Evolutionary conservation across 2,113 vertebrate genomes (phyloP).

Genomic region (Misgurnus anguillicaudatus): DNA sequence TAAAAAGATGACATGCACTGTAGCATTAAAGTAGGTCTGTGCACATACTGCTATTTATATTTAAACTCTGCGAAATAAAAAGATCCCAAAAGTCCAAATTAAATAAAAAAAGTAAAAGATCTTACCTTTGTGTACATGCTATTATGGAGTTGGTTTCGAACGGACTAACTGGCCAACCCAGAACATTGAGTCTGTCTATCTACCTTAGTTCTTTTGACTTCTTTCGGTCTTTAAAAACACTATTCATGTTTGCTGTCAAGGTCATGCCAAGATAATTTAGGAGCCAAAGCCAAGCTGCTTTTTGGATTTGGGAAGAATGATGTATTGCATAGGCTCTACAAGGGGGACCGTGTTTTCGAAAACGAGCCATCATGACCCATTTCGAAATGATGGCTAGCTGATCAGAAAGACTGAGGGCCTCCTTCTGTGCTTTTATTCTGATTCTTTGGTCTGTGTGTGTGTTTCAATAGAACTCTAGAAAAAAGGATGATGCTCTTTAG

Average conservation of each 20-base stretch:
- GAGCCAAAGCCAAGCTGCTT: background rate
- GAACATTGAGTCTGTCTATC: background rate
- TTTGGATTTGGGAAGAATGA: background rate
- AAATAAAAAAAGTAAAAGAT: too few relatives aligned
- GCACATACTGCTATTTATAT: too few relatives aligned
- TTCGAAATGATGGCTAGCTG: slow-evolving; percentile 12
- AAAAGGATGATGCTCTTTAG: slow-evolving; percentile 35
- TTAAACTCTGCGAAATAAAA: too few relatives aligned
- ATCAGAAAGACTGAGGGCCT: slow-evolving; percentile 25
- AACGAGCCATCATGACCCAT: slow-evolving; percentile 2
- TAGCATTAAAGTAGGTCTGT: too few relatives aligned
- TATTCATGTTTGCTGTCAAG: background rate
- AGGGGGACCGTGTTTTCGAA: background rate
- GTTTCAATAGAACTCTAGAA: background rate
- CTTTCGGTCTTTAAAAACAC: background rate
- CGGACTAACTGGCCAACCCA: background rate
- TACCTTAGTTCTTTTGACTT: background rate
- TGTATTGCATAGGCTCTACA: background rate
- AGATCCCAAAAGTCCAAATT: too few relatives aligned
- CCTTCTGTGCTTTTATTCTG: background rate
- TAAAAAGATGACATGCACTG: too few relatives aligned
- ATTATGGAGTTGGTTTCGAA: too few relatives aligned
- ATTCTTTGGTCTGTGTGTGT: background rate
- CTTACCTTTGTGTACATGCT: too few relatives aligned
- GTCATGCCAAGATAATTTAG: background rate